Evolutionary conservation across 2,797 vertebrate species (phyloP), one percentile per base, ranked within the genome.

Genomic region (Halcyon badia): DNA sequence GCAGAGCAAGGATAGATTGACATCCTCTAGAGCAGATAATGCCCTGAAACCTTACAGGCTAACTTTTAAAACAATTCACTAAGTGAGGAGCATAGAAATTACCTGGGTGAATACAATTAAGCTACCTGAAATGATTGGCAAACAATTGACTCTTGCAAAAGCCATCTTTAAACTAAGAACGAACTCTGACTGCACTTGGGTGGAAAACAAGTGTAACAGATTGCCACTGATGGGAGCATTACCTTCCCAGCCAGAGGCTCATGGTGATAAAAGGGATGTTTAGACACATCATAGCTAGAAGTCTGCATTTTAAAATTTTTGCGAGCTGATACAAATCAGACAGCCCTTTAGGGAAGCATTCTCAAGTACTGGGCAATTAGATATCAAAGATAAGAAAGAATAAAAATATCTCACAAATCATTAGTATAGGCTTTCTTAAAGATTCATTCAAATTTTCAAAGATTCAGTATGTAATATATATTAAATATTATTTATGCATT

Each of bases 291-390:
- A 90, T 42, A 97, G 88, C 83, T 94, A 89, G 65, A 89, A 92
- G 88, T 77, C 86, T 95, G 65, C 5, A 20, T 66, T 83, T 92
- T 72, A 7, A 75, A 37, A 26, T 78, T 89, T 84, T 94, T 76
- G 69, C 9, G 31, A 96, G 73, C 84, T 54, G 95, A 93, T 90
- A 97, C 86, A 97, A 97, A 97, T 97, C 98, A 97, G 83, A 97
- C 92, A 22, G 54, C 83, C 58, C 87, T 98, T 96, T 95, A 80
- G 95, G 89, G 78, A 93, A 97, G 14, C 44, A 61, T 86, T 97
- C 58, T 82, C 68, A 94, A 91, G 52, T 56, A 90, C 56, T 2
- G 2, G 79, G 82, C 64, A 92, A 92, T 89, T 83, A 76, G 83
- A 51, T 93, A 93, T 72, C 94, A 95, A 92, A 97, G 84, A 82